Conservation (phyloP, 2,113 vertebrate species). For the Empidonax alnorum region DNA sequence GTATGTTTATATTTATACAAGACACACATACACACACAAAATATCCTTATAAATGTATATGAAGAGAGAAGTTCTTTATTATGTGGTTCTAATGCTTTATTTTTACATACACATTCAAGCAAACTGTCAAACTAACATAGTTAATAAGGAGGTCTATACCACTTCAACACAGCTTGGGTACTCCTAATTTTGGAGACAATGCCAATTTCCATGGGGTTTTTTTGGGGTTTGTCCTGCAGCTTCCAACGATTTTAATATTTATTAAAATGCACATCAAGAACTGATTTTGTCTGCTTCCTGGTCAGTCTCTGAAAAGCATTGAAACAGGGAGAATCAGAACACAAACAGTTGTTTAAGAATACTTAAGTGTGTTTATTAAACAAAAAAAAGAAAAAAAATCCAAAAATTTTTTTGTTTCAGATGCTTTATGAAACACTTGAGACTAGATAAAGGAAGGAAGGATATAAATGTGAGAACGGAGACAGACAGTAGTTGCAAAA, state of each 20-base stretch:
- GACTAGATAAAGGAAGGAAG: neutral
- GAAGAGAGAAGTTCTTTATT: neutral
- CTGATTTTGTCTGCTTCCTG: neutral
- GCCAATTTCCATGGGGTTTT: fast-evolving
- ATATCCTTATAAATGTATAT: no score
- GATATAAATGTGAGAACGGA: neutral
- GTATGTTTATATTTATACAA: neutral
- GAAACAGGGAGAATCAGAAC: neutral
- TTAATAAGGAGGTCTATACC: neutral
- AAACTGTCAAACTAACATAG: neutral
- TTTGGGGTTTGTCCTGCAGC: neutral
- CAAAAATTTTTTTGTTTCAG: neutral
- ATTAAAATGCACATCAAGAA: neutral
- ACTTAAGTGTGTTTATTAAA: neutral
- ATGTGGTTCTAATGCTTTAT: neutral
- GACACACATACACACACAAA: neutral
- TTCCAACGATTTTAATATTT: neutral
- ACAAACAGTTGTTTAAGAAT: neutral
- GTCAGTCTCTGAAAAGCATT: neutral
- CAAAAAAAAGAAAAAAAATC: neutral
- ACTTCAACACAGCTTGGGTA: neutral
- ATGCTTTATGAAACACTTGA: neutral
- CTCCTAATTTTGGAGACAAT: neutral
- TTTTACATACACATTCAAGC: neutral
- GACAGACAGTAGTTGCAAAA: neutral